phyloP scores from a whole-genome alignment of 2,888 invertebrate species.

The Beris morrisii region DNA sequence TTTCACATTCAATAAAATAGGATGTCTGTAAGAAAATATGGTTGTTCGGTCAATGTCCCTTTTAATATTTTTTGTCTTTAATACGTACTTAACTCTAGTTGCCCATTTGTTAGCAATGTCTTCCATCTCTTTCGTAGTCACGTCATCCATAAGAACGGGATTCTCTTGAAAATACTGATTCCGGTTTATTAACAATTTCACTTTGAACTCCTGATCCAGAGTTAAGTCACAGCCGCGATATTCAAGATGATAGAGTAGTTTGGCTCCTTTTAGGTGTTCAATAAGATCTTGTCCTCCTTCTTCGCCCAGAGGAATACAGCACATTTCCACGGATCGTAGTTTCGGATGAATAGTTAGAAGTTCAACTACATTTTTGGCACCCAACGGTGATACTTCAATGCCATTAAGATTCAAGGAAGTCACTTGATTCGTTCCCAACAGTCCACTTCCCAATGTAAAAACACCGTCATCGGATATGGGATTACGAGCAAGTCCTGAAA shows the following conservation, averaged over 20 bases:
- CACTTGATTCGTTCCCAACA: constrained; percentile 24
- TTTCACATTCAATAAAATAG: constrained; percentile 25
- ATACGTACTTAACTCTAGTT: constrained; percentile 18
- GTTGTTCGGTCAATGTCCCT: neutral
- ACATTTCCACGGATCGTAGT: constrained; percentile 8
- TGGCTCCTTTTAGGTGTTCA: constrained; percentile 16
- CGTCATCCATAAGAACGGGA: constrained; percentile 27
- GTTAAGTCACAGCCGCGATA: constrained; percentile 28
- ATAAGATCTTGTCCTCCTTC: constrained; percentile 27
- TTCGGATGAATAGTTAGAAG: constrained; percentile 18
- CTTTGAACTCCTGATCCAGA: constrained; percentile 25
- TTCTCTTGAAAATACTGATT: constrained; percentile 31
- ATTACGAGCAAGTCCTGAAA: constrained; percentile 32
- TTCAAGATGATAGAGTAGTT: constrained; percentile 21
- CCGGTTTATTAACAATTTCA: constrained; percentile 23
- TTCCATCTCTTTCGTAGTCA: constrained; percentile 18
- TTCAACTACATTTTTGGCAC: constrained; percentile 2
- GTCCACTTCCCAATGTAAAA: constrained; percentile 16
- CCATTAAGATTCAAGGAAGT: constrained; percentile 31
- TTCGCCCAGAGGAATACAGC: constrained; percentile 17
- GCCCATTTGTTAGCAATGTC: constrained; percentile 18
- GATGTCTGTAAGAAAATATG: constrained; percentile 25
- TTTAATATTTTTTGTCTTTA: neutral
- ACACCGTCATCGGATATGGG: constrained; percentile 32
- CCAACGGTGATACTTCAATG: constrained; percentile 17